A percentile compares a stretch with the other conserved stretches of the same genome.
Conservation (phyloP, 2,888 invertebrate species). For the Pharmacophagus antenor region DNA sequence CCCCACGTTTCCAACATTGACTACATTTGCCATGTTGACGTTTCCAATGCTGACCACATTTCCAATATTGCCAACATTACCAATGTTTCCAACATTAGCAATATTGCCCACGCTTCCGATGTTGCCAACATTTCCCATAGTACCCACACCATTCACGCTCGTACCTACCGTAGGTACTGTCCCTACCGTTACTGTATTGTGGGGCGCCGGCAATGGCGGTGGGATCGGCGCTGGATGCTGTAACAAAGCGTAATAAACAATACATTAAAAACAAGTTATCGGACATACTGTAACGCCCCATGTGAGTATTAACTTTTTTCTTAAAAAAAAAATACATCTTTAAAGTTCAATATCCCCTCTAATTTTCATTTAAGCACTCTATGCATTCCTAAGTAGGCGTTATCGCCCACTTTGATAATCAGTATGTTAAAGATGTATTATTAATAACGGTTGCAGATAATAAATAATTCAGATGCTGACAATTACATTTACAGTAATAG, state of each 20-base stretch:
- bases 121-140: constrained; percentile 14
- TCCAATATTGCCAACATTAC: constrained; percentile 45
- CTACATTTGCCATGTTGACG: constrained; percentile 9
- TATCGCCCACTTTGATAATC: not conserved
- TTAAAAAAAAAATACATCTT: not conserved
- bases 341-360: too few relatives aligned
- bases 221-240: constrained; percentile 76
- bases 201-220: constrained; percentile 66
- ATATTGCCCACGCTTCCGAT: constrained; percentile 57
- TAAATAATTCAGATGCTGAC: constrained; percentile 1
- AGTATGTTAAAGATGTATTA: not conserved
- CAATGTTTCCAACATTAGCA: constrained; percentile 15
- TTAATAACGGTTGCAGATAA: not conserved
- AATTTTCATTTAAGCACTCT: too few relatives aligned
- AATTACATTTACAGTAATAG: constrained; percentile 44
- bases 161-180: constrained; percentile 31
- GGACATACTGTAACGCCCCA: not conserved
- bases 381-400: too few relatives aligned
- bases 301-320: not conserved
- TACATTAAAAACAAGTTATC: too few relatives aligned
- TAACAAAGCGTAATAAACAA: not conserved
- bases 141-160: constrained; percentile 56
- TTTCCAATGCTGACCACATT: constrained; percentile 58
- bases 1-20: constrained; percentile 20
- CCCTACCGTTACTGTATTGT: constrained; percentile 81